A percentile compares a stretch with the other conserved stretches of the same genome.
These are phyloP conservation scores for Atlantisia rogersi DNA, from an alignment of 2,113 vertebrate genomes.

Conservation along the genomic window DNA sequence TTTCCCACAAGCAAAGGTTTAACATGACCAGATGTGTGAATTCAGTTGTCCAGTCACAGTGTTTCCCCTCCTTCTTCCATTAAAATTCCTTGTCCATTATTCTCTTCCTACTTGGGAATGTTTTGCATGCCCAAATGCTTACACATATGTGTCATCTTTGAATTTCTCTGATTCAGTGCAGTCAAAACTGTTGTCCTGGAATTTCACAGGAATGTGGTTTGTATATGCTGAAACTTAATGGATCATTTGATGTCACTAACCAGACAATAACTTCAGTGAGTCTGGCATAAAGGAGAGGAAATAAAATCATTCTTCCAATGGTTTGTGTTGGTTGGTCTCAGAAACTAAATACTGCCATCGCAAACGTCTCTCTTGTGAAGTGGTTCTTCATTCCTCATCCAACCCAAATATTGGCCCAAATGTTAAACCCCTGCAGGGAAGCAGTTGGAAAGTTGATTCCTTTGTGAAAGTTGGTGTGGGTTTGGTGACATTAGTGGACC, in stretches of 20 bases:
- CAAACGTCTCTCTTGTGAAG: neutral
- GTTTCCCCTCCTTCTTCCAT: neutral
- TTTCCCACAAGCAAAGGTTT: neutral
- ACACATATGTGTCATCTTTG: neutral
- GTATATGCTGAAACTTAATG: neutral
- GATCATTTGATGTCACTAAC: neutral
- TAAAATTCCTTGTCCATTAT: neutral
- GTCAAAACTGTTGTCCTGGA: neutral
- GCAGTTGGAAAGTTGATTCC: neutral
- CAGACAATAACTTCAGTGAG: neutral
- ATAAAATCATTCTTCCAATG: neutral
- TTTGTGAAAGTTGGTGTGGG: neutral
- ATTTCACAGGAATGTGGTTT: neutral
- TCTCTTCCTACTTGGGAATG: neutral
- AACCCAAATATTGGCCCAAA: neutral
- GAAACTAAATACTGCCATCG: neutral
- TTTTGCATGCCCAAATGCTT: neutral
- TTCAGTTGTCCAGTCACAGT: neutral
- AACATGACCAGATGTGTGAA: neutral
- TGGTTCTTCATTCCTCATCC: neutral
- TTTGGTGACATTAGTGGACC: neutral
- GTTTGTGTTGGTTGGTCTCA: neutral
- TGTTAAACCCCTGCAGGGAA: neutral
- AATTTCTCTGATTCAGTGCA: neutral
- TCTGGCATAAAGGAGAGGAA: neutral